Base-by-base conservation (phyloP, 2,113 vertebrate species). In the Colinus virginianus region DNA sequence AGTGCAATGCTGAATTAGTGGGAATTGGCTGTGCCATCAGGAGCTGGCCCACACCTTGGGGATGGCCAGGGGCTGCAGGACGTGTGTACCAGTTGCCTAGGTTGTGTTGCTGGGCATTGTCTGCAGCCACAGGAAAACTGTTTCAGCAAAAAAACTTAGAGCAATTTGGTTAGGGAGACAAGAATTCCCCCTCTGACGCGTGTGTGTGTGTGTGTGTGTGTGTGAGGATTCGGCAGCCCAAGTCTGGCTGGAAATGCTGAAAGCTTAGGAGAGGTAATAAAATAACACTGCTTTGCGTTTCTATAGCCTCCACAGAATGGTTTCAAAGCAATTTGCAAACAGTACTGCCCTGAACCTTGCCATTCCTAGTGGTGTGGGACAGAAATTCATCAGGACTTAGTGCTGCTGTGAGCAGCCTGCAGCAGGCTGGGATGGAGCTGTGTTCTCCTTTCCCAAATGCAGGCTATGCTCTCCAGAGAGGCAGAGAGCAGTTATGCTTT, bases 161-260 rank as follows among this genome's bases (percentile, higher is more conserved):
- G 25, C 17, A 53, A 8, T 64, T 76, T 26, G 6, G 5, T 11
- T 22, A 63, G 9, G 32, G 32, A 71, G 53, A n/a, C 56, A 42
- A 68, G 40, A 36, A 36, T 84, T 90, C 28, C 80, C 11, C 34
- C 23, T 43, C 46, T 81, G 68, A 25, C 9, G 4, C 0, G 4
- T 0, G 1, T 12, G 4, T 9, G 13, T 48, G 36, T 36, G 4
- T 0, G 1, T 12, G 4, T 9, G 13, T 48, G 36, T 36, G 36
- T 36, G 13, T 48, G 61, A 67, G 46, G 43, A 46, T 15, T 22
- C 21, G 36, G 36, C 26, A 69, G 67, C 45, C 23, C 10, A 14
- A 72, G 42, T 15, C 72, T 66, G 45, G 6, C 36, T 61, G 17
- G 36, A 78, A 76, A 26, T 43, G 34, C 36, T 66, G 36, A 43